Percentiles rank a stretch among this genome's conserved stretches.
Conservation (phyloP, 2,113 vertebrate species). For the Etia nguti region DNA sequence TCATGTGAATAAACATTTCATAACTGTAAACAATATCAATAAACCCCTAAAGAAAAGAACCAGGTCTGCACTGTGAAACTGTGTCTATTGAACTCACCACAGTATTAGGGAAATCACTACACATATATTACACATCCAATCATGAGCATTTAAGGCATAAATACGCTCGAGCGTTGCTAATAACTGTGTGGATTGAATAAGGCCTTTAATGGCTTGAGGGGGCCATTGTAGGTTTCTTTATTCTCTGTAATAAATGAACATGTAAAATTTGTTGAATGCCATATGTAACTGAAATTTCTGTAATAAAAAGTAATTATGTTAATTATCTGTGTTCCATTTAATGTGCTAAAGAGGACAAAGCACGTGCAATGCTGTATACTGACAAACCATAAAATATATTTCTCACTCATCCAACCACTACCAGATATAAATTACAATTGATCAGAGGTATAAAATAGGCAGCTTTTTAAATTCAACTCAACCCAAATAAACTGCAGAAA, state of each 20-base stretch:
- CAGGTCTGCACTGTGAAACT: neutral
- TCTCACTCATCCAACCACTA: neutral
- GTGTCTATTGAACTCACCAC: neutral
- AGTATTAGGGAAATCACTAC: neutral
- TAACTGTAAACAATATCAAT: neutral
- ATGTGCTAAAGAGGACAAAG: neutral
- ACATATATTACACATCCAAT: conserved; percentile 23
- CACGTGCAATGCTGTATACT: neutral
- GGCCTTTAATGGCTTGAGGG: neutral
- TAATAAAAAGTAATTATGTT: neutral
- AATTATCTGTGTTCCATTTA: neutral
- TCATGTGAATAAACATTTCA: neutral
- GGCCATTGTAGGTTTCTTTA: neutral
- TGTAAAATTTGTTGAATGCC: neutral
- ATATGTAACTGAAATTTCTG: neutral
- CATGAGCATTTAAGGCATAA: conserved; percentile 24
- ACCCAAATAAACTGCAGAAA: neutral
- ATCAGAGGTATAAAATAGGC: neutral
- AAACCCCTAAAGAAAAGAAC: neutral
- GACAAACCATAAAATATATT: neutral
- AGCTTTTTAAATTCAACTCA: neutral
- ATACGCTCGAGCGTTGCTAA: conserved; percentile 14
- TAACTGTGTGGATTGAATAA: neutral
- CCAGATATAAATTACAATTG: neutral
- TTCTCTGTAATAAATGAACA: neutral